Evolutionary conservation across 2,888 invertebrate species (phyloP).

Genomic region (Apeira syringaria): DNA sequence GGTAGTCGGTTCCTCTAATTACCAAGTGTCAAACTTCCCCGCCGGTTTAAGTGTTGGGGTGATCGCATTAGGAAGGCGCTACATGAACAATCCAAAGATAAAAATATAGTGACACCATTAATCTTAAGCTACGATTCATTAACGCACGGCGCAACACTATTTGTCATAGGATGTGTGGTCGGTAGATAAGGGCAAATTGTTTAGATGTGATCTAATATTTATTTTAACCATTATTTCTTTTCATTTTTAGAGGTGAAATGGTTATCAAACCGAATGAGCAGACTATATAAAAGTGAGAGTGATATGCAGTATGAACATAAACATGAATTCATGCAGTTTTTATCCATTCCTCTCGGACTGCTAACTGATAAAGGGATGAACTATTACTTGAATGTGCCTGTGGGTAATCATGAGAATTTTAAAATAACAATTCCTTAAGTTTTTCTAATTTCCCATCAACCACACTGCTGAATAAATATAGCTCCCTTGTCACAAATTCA

Average conservation of each 20-base stretch:
- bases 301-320: too few species aligned
- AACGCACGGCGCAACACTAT: slow-evolving; percentile 59
- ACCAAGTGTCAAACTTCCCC: slow-evolving; percentile 20
- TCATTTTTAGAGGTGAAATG: slow-evolving; percentile 3
- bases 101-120: slow-evolving; percentile 70
- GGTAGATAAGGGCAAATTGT: slow-evolving; percentile 42
- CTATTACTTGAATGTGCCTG: too few species aligned
- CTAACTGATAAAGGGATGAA: too few species aligned
- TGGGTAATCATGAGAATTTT: too few species aligned
- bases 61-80: slow-evolving; percentile 73
- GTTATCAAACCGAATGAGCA: too few species aligned
- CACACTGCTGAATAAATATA: too few species aligned
- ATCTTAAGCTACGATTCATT: slow-evolving; percentile 76
- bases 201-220: slow-evolving; percentile 24
- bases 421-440: too few species aligned
- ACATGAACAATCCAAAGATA: slow-evolving; percentile 59
- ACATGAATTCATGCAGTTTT: too few species aligned
- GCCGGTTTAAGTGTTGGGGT: slow-evolving; percentile 43
- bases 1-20: slow-evolving; percentile 22
- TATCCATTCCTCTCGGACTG: too few species aligned
- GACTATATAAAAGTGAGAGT: too few species aligned
- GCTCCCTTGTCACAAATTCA: too few species aligned
- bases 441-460: too few species aligned
- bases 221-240: slow-evolving; percentile 11
- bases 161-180: slow-evolving; percentile 73